A percentile compares a stretch with the other conserved stretches of the same genome.
Evolutionary conservation across 2,888 invertebrate genomes (phyloP).

Genomic region (Coelogynopora nodosa): DNA sequence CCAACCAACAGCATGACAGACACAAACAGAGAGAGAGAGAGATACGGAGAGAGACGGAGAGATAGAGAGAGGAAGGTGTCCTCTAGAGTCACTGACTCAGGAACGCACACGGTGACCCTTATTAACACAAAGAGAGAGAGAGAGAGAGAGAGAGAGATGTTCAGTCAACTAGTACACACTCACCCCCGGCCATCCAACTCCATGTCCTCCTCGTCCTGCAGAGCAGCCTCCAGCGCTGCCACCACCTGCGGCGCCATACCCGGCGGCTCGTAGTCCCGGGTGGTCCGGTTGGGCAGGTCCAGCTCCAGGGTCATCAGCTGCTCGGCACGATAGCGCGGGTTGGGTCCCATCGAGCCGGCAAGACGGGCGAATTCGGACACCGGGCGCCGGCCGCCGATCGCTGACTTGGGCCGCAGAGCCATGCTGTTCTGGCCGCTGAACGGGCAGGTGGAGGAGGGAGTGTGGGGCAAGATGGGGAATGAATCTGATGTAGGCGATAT

Average conservation of each 20-base stretch:
- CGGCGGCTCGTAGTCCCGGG: conserved; percentile 72
- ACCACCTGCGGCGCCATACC: conserved; percentile 71
- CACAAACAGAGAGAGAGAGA: too few relatives aligned
- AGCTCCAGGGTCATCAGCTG: conserved; percentile 73
- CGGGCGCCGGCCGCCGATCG: conserved; percentile 68
- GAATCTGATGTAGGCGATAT: background rate
- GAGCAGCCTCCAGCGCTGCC: conserved; percentile 68
- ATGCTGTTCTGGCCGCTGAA: conserved; percentile 39
- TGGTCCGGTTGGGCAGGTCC: conserved; percentile 74
- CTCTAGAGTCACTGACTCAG: too few relatives aligned
- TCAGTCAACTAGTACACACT: too few relatives aligned
- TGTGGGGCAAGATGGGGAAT: background rate
- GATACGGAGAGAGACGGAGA: too few relatives aligned
- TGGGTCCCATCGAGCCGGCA: conserved; percentile 53
- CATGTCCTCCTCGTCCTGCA: conserved; percentile 66
- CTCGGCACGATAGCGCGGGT: conserved; percentile 63
- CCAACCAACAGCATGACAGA: too few relatives aligned
- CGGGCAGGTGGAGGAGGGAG: background rate
- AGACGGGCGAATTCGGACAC: conserved; percentile 67
- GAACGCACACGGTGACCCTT: too few relatives aligned
- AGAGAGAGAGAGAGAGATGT: too few relatives aligned
- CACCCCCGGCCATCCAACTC: conserved; percentile 59
- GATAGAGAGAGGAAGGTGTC: too few relatives aligned
- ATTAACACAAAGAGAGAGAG: background rate
- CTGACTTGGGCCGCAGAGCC: conserved; percentile 68